These are phyloP conservation scores for Pardalotus punctatus DNA, from an alignment of 2,113 vertebrate genomes.

Conservation along the genomic window DNA sequence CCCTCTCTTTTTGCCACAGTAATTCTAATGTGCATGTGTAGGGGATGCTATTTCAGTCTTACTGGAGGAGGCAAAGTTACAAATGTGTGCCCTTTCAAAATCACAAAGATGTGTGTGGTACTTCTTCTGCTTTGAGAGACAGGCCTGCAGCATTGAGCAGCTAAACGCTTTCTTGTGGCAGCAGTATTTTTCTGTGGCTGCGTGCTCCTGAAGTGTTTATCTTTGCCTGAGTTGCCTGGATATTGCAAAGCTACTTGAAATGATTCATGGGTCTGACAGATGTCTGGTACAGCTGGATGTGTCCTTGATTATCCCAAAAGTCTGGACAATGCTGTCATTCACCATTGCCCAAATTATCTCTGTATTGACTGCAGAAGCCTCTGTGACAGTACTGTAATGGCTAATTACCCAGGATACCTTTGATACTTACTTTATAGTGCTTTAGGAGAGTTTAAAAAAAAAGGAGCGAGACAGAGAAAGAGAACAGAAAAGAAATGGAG, in stretches of 20 bases:
- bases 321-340: slow-evolving; percentile 99
- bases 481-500: slow-evolving; percentile 49
- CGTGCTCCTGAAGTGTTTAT: slow-evolving; percentile 83
- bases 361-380: slow-evolving; percentile 99
- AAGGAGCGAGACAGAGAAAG: not conserved
- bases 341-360: slow-evolving; percentile 99
- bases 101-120: not conserved
- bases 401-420: slow-evolving; percentile 99
- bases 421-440: slow-evolving; percentile 85
- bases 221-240: slow-evolving; percentile 86
- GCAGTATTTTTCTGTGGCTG: slow-evolving; percentile 75
- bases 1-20: not conserved
- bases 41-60: not conserved
- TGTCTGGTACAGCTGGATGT: slow-evolving; percentile 99
- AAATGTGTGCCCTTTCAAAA: not conserved
- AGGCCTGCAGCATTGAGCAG: not conserved
- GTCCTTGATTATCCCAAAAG: slow-evolving; percentile 99
- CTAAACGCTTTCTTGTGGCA: slow-evolving; percentile 46
- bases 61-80: not conserved
- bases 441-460: slow-evolving; percentile 66
- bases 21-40: not conserved
- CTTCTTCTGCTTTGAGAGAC: not conserved
- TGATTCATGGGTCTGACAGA: slow-evolving; percentile 99
- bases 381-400: slow-evolving; percentile 98
- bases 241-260: slow-evolving; percentile 88